These are phyloP conservation scores for Mimumesa dahlbomi DNA, from an alignment of 2,888 invertebrate genomes.

Conservation along the genomic window DNA sequence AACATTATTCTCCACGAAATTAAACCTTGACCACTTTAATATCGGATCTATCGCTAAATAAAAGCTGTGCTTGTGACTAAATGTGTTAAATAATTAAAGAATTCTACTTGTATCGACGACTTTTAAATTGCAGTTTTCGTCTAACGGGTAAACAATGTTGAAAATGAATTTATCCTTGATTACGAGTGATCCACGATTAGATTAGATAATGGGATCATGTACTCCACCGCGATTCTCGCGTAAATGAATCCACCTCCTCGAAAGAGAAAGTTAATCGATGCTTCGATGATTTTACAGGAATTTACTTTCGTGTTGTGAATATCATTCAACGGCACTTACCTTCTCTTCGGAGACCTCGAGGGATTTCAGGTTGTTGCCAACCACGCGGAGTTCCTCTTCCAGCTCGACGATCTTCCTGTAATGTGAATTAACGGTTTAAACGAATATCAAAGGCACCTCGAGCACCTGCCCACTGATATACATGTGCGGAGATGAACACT, in stretches of 20 bases:
- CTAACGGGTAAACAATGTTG: too few species aligned
- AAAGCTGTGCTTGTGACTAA: too few species aligned
- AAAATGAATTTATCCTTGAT: too few species aligned
- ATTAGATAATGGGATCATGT: neutral
- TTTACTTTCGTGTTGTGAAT: constrained; percentile 11
- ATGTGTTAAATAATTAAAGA: too few species aligned
- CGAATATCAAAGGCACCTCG: neutral
- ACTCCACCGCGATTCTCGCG: constrained; percentile 1
- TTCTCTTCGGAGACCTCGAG: constrained; percentile 99
- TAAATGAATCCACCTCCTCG: constrained; percentile 24
- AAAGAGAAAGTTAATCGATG: constrained; percentile 37
- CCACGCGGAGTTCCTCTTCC: constrained; percentile 99
- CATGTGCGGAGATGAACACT: too few species aligned
- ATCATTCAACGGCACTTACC: constrained; percentile 84
- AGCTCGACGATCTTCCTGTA: constrained; percentile 99
- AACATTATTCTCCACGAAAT: constrained; percentile 48
- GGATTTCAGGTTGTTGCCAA: constrained; percentile 99
- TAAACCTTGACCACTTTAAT: too few species aligned
- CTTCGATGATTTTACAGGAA: constrained; percentile 2
- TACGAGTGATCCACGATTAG: too few species aligned
- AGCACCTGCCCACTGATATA: neutral
- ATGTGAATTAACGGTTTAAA: constrained; percentile 56
- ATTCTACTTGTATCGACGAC: too few species aligned
- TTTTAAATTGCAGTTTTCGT: too few species aligned
- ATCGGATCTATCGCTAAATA: too few species aligned